Evolutionary conservation across 2,888 invertebrate genomes (phyloP), one percentile per base, ranked within the genome.

Genomic region (Axea sp.): DNA sequence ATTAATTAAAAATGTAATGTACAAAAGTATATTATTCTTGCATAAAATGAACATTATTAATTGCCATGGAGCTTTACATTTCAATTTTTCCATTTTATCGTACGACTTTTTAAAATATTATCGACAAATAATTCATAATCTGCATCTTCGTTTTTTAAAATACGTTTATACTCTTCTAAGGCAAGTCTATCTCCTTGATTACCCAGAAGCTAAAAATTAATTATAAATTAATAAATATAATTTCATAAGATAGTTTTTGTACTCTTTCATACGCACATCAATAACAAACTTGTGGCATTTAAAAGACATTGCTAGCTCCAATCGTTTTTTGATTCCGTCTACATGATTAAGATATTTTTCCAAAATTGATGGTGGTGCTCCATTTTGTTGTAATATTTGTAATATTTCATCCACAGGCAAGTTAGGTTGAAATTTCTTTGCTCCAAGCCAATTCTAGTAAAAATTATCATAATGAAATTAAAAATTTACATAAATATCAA

Each of bases 61-160:
- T n/a, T n/a, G n/a, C n/a, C n/a, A n/a, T n/a, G n/a, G n/a, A n/a
- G n/a, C n/a, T n/a, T n/a, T n/a, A n/a, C n/a, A n/a, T n/a, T n/a
- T n/a, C n/a, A n/a, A n/a, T n/a, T 85, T 72, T 81, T 84, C 86
- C 86, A 84, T 68, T 82, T 80, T 60, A 85, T 86, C 53, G 88
- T 84, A 4, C 84, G 82, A 45, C 82, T 83, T 78, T 91, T 90
- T 0, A 95, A 85, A 0, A 92, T 91, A 80, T 92, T 93, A 79
- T 94, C 94, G 28, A 93, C 93, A 67, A 93, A 90, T 78, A 93
- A 92, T 78, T 92, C 92, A 80, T 93, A 93, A 78, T 94, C 93
- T 3, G 2, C 1, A 0, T 92, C 91, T 75, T 92, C 91, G 0
- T 91, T 90, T 47, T 89, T 89, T 1, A 93, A 85, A 1, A 90